Evolutionary conservation across 2,888 invertebrate genomes (phyloP), one percentile per base, ranked within the genome.

Genomic region (Leuctra nigra): DNA sequence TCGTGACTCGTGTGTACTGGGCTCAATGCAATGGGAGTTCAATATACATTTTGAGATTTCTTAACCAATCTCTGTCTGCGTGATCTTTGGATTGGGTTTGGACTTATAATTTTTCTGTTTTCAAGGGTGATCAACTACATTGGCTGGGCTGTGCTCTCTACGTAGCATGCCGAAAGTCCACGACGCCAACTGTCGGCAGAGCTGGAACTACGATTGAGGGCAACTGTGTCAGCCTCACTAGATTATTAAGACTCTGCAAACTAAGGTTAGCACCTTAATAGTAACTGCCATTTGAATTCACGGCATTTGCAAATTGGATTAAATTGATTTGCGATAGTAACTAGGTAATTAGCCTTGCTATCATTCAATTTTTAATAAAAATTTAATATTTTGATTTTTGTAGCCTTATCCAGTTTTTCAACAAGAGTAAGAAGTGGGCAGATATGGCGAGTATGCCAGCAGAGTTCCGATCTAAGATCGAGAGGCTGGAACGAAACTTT

Each of bases 61-160:
- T n/a, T n/a, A n/a, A n/a, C n/a, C n/a, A n/a, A n/a, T n/a, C n/a
- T n/a, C n/a, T n/a, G n/a, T n/a, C n/a, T n/a, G n/a, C n/a, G n/a
- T n/a, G n/a, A n/a, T n/a, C n/a, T n/a, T n/a, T n/a, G n/a, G n/a
- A n/a, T n/a, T n/a, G n/a, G n/a, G n/a, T n/a, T n/a, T n/a, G n/a
- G n/a, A n/a, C n/a, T 44, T 35, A 35, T 52, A 11, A 47, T 54
- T 46, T 36, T 23, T 20, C 36, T 29, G 29, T 39, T 18, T 7
- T 13, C 13, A 66, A 93, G 92, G 97, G 96, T 24, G 90, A 95
- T 66, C 80, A 83, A 60, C 74, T 86, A 54, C 93, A 95, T 68
- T 98, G 97, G 97, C 79, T 97, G 69, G 91, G 92, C 48, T 98
- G 97, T 78, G 88, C 94, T 4, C 73, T 97, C 47, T 97, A 92